phyloP scores from a whole-genome alignment of 2,888 invertebrate genomes.

The Apomyelois bistriatella region DNA sequence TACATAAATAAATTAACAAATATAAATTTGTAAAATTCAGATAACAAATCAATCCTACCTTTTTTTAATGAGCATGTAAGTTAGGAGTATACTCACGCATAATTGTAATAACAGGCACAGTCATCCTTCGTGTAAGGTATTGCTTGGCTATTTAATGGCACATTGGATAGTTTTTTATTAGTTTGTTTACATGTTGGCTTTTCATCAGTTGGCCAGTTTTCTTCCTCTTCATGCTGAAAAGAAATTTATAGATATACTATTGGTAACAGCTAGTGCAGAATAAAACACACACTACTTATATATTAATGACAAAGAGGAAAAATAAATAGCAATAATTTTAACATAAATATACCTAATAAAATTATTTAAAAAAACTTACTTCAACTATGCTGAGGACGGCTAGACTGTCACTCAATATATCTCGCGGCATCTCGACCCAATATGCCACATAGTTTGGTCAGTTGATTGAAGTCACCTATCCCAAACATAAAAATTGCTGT shows the following conservation, averaged over 20 bases:
- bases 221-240: constrained; percentile 70
- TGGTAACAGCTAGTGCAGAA: no score
- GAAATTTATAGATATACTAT: neutral
- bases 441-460: constrained; percentile 11
- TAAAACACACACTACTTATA: no score
- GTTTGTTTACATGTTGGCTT: constrained; percentile 51
- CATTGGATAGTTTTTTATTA: constrained; percentile 46
- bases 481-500: neutral
- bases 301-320: no score
- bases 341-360: no score
- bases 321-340: no score
- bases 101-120: constrained; percentile 78
- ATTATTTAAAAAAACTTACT: constrained; percentile 6
- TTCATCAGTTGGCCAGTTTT: constrained; percentile 63
- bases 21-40: no score
- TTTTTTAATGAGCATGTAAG: no score
- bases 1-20: no score
- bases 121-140: constrained; percentile 59
- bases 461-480: constrained; percentile 1
- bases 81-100: constrained; percentile 60
- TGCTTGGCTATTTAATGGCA: constrained; percentile 46
- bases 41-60: no score
- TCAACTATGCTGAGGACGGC: constrained; percentile 81
- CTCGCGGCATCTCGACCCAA: constrained; percentile 79
- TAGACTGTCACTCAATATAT: constrained; percentile 84